Evolutionary conservation across 2,888 invertebrate species (phyloP).

Genomic region (Byasa hedistus): DNA sequence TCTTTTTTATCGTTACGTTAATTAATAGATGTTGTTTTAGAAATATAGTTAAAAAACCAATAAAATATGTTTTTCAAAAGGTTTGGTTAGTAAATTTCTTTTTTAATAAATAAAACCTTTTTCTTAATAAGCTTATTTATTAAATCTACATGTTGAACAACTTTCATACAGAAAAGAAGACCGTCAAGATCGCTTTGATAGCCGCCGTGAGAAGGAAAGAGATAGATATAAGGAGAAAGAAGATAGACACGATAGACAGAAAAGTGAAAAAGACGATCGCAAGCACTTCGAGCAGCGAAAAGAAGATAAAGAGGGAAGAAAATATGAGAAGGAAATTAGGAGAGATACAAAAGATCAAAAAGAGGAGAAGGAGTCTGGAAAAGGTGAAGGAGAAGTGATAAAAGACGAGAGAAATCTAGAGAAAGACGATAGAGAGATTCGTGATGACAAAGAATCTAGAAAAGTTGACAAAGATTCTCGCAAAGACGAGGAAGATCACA

Average conservation of each 20-base stretch:
- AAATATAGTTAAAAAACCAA: too few species aligned
- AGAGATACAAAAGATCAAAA: slow-evolving; percentile 32
- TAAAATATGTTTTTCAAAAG: too few species aligned
- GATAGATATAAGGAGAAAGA: slow-evolving; percentile 37
- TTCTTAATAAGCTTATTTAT: too few species aligned
- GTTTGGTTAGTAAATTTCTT: too few species aligned
- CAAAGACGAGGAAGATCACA: too few species aligned
- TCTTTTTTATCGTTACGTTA: too few species aligned
- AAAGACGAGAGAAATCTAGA: slow-evolving; percentile 30
- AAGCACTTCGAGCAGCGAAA: slow-evolving; percentile 31
- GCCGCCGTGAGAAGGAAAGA: slow-evolving; percentile 44
- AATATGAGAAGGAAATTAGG: slow-evolving; percentile 32
- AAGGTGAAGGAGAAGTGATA: slow-evolving; percentile 26
- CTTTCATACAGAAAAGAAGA: slow-evolving; percentile 48
- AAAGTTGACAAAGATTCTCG: slow-evolving; percentile 29
- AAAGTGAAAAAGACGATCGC: slow-evolving; percentile 34
- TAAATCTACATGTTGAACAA: too few species aligned
- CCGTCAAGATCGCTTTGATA: slow-evolving; percentile 40
- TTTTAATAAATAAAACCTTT: too few species aligned
- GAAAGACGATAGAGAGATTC: slow-evolving; percentile 22
- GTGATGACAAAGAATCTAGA: slow-evolving; percentile 9
- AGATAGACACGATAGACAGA: slow-evolving; percentile 36
- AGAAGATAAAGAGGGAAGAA: slow-evolving; percentile 32
- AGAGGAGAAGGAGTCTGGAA: slow-evolving; percentile 31
- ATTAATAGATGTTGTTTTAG: too few species aligned